Conservation (phyloP, 2,113 vertebrate genomes). For the Pitta sordida region DNA sequence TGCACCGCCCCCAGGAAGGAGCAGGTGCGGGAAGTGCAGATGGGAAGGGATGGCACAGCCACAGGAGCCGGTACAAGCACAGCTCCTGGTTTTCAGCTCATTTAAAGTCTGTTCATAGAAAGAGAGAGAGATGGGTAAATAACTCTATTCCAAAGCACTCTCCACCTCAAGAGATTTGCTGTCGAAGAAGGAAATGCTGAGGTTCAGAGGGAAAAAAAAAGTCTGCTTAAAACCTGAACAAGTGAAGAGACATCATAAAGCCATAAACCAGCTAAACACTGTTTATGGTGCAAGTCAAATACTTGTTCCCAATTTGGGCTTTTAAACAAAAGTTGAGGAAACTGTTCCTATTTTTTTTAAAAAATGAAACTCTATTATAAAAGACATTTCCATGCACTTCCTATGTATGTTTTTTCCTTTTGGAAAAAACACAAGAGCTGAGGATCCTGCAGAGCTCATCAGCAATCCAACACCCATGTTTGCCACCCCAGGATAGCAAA, state of each 20-base stretch:
- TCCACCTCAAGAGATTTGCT: neutral
- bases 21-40: neutral
- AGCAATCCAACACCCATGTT: neutral
- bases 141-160: neutral
- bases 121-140: neutral
- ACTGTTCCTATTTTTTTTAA: neutral
- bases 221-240: neutral
- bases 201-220: neutral
- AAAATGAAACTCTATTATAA: neutral
- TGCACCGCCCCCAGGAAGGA: neutral
- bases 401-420: neutral
- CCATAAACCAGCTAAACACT: neutral
- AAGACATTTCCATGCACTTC: neutral
- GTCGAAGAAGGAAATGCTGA: neutral
- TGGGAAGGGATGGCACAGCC: neutral
- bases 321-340: neutral
- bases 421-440: neutral
- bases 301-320: neutral
- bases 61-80: neutral
- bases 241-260: neutral
- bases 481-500: neutral
- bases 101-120: neutral
- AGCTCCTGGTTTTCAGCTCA: neutral
- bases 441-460: neutral
- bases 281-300: neutral